A percentile compares a stretch with the other conserved stretches of the same genome.
Evolutionary conservation across 2,797 vertebrate species (phyloP).

Genomic region (Phaenicophaeus curvirostris): DNA sequence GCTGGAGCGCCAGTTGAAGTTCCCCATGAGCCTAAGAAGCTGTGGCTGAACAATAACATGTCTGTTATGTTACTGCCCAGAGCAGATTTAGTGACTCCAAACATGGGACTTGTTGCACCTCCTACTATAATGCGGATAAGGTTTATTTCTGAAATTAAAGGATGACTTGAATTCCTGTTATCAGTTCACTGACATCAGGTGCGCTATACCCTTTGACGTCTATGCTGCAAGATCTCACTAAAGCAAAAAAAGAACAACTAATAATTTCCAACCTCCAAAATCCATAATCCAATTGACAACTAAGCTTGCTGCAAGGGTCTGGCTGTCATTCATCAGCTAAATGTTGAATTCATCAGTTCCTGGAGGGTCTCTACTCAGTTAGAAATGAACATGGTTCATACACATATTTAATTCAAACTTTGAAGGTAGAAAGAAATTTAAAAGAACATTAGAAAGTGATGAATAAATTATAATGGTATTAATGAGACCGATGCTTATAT

Average conservation of each 20-base stretch:
- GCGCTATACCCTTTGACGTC: neutral
- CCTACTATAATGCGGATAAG: neutral
- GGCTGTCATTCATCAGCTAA: neutral
- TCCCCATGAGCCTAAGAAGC: neutral
- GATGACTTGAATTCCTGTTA: neutral
- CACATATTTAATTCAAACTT: conserved; percentile 39
- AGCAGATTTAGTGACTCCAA: neutral
- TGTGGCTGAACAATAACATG: neutral
- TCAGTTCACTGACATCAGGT: neutral
- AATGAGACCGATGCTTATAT: conserved; percentile 35
- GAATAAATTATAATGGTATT: conserved; percentile 58
- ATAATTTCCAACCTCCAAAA: neutral
- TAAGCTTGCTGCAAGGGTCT: neutral
- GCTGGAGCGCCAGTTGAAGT: neutral
- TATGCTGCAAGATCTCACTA: neutral
- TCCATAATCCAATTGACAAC: neutral
- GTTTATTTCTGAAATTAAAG: neutral
- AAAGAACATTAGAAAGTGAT: conserved; percentile 54
- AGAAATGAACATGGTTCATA: conserved; percentile 30
- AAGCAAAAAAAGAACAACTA: neutral
- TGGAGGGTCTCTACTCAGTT: conserved; percentile 11
- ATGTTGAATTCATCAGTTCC: neutral
- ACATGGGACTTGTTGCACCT: neutral
- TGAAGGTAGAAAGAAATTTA: conserved; percentile 39
- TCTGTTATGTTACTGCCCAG: neutral